Evolutionary conservation across 1,140 invertebrate species (phyloP).

Genomic region (Mamestra configurata): DNA sequence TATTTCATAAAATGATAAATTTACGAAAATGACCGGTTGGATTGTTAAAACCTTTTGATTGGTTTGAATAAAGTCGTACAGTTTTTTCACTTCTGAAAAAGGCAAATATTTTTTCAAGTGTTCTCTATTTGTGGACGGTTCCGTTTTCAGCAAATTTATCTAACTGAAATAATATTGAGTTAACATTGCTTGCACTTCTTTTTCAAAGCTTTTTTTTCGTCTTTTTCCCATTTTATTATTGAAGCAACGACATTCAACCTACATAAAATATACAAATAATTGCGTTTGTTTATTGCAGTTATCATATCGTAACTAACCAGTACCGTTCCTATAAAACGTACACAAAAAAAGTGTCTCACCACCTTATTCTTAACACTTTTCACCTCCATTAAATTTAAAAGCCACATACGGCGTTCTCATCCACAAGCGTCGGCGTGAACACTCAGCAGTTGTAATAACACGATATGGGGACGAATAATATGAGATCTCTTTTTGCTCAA

Average conservation of each 20-base stretch:
- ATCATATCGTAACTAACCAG: too few species aligned
- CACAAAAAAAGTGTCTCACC: background rate
- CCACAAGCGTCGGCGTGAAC: slow-evolving; percentile 23
- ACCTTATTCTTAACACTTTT: background rate
- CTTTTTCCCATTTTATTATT: too few species aligned
- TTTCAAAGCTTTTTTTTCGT: too few species aligned
- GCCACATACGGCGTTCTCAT: slow-evolving; percentile 33
- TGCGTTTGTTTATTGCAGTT: too few species aligned
- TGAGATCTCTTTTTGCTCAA: slow-evolving; percentile 68
- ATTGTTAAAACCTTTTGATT: slow-evolving; percentile 26
- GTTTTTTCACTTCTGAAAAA: slow-evolving; percentile 1
- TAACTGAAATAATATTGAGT: too few species aligned
- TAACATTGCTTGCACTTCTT: too few species aligned
- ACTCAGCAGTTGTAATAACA: slow-evolving; percentile 66
- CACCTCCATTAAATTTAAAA: slow-evolving; percentile 26
- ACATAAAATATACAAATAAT: too few species aligned
- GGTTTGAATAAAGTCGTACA: background rate
- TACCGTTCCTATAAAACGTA: background rate
- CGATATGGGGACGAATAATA: slow-evolving; percentile 71
- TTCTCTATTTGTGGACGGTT: slow-evolving; percentile 1
- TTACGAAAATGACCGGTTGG: slow-evolving; percentile 13
- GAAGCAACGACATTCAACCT: too few species aligned
- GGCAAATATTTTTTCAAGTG: background rate
- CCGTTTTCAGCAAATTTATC: background rate
- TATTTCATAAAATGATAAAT: slow-evolving; percentile 10